Conservation (phyloP, 2,888 invertebrate genomes). For the Linnaemya vulpina region DNA sequence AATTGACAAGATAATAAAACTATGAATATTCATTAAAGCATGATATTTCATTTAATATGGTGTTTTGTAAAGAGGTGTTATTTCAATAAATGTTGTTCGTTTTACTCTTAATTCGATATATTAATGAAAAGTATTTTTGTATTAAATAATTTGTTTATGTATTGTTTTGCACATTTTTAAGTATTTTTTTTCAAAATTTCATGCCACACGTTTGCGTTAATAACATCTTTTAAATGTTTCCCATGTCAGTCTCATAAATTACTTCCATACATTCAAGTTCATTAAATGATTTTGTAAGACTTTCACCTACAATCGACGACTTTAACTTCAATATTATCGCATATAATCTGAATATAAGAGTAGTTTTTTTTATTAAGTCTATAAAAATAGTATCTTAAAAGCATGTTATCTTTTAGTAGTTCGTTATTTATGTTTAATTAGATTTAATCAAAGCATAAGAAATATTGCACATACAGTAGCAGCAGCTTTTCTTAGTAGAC, state of each 20-base stretch:
- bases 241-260: not conserved
- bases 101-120: not conserved
- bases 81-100: not conserved
- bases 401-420: constrained; percentile 5
- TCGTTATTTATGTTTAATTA: not conserved
- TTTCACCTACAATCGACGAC: not conserved
- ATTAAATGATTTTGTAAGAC: constrained; percentile 2
- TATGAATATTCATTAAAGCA: constrained; percentile 24
- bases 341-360: constrained; percentile 6
- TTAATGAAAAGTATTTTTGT: not conserved
- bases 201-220: not conserved
- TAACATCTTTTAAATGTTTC: not conserved
- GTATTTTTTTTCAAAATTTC: not conserved
- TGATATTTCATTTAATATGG: not conserved
- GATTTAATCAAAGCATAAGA: constrained; percentile 17
- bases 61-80: constrained; percentile 12
- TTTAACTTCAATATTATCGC: constrained; percentile 1
- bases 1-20: not conserved
- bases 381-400: not conserved
- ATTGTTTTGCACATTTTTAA: not conserved
- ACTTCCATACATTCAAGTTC: not conserved
- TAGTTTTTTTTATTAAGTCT: constrained; percentile 4
- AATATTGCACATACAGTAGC: constrained; percentile 6
- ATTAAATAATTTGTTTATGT: not conserved
- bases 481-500: not conserved